These are phyloP conservation scores for Spilogale gracilis DNA, from an alignment of 2,113 vertebrate species.

Conservation along the genomic window DNA sequence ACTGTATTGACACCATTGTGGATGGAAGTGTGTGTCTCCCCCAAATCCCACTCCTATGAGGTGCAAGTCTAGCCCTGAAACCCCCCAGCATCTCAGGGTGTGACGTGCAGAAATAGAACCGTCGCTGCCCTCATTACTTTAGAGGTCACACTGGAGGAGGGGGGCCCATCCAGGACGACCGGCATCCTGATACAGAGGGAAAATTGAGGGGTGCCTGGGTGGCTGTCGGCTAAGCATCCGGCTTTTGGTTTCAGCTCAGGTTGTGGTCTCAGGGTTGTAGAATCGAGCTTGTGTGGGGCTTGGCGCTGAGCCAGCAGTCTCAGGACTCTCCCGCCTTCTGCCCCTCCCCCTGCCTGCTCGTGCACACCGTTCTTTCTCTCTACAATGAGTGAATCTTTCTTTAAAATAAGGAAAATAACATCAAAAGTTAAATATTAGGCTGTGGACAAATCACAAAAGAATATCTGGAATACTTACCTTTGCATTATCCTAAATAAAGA, in stretches of 20 bases:
- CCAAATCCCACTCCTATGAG: background rate
- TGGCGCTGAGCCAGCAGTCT: no score
- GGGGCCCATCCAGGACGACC: background rate
- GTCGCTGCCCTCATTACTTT: background rate
- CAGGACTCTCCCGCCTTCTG: no score
- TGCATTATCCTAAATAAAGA: background rate
- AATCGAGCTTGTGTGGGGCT: no score
- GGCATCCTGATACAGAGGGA: background rate
- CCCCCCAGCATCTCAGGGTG: background rate
- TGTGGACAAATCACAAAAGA: background rate
- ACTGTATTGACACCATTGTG: fast-evolving
- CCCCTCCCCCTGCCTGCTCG: no score
- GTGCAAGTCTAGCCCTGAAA: background rate
- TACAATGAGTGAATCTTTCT: no score
- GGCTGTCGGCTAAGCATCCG: no score
- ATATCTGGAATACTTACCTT: background rate
- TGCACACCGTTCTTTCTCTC: no score
- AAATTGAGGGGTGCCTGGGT: no score
- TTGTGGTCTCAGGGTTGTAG: no score
- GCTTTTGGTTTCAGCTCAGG: no score
- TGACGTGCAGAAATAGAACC: no score
- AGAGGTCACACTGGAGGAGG: background rate
- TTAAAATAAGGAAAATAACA: background rate
- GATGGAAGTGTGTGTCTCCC: background rate
- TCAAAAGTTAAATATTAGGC: background rate